phyloP scores from a whole-genome alignment of 1,140 invertebrate species.

The Varroa destructor region DNA sequence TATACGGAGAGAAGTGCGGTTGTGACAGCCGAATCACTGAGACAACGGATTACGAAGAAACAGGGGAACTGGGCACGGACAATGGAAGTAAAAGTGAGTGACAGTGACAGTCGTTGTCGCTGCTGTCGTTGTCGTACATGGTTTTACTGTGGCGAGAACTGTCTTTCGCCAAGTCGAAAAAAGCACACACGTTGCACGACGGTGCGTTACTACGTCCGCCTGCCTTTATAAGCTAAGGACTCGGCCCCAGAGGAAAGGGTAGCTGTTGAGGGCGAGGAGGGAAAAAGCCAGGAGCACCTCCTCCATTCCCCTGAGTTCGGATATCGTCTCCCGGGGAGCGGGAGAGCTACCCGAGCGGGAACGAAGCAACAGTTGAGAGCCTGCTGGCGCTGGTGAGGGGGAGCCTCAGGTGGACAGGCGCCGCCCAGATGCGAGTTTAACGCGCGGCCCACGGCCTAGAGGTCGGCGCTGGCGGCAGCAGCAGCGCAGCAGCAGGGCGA shows the following conservation, averaged over 20 bases:
- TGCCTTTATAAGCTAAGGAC: slow-evolving; percentile 17
- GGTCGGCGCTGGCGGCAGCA: too few relatives aligned
- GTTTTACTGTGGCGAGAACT: too few relatives aligned
- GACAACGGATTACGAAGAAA: too few relatives aligned
- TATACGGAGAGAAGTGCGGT: too few relatives aligned
- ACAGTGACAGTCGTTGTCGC: too few relatives aligned
- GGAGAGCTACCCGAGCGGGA: slow-evolving; percentile 21
- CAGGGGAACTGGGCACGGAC: too few relatives aligned
- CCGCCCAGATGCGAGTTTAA: slow-evolving; percentile 28
- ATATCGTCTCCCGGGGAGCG: slow-evolving; percentile 3
- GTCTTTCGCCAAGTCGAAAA: too few relatives aligned
- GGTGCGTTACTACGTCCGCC: neutral
- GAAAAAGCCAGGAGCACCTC: slow-evolving; percentile 17
- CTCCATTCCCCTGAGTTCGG: slow-evolving; percentile 25
- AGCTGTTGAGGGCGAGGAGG: slow-evolving; percentile 11
- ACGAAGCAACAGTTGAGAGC: slow-evolving; percentile 23
- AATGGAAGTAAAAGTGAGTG: too few relatives aligned
- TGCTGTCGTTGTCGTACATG: too few relatives aligned
- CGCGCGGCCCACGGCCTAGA: slow-evolving; percentile 15
- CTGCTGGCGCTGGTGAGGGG: slow-evolving; percentile 26
- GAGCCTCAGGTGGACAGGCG: slow-evolving; percentile 27
- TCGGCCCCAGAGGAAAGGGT: slow-evolving; percentile 15
- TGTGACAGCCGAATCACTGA: too few relatives aligned
- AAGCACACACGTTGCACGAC: slow-evolving; percentile 18
- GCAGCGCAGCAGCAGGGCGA: too few relatives aligned